Percentiles rank a stretch among this genome's conserved stretches.
Conservation (phyloP, 2,888 invertebrate species). For the Drosophila lutescens region DNA sequence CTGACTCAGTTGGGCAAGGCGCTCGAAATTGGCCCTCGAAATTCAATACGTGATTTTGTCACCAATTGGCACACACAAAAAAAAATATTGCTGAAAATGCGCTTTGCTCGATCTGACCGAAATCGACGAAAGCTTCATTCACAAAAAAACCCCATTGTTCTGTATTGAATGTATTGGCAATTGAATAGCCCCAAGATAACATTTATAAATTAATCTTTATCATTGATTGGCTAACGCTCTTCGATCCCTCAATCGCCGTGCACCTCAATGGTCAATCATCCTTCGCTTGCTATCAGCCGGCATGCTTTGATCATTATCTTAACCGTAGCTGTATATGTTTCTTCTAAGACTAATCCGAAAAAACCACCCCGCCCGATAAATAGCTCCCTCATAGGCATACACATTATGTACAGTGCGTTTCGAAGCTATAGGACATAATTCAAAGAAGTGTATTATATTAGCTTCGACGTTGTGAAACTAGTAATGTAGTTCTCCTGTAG, state of each 20-base stretch:
- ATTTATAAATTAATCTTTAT: slow-evolving; percentile 7
- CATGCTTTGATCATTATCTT: slow-evolving; percentile 62
- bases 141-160: slow-evolving; percentile 16
- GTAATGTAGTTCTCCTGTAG: neutral
- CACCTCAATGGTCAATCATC: slow-evolving; percentile 30
- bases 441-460: neutral
- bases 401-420: slow-evolving; percentile 50
- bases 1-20: slow-evolving; percentile 29
- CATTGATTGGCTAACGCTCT: slow-evolving; percentile 40
- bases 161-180: slow-evolving; percentile 55
- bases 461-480: neutral
- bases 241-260: slow-evolving; percentile 25
- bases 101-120: slow-evolving; percentile 39
- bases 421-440: neutral
- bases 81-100: slow-evolving; percentile 16
- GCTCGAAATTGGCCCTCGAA: slow-evolving; percentile 28
- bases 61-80: slow-evolving; percentile 29
- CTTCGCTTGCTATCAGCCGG: slow-evolving; percentile 59
- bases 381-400: slow-evolving; percentile 30
- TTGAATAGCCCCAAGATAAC: slow-evolving; percentile 2
- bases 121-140: slow-evolving; percentile 49
- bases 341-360: slow-evolving; percentile 13
- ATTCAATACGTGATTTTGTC: slow-evolving; percentile 25
- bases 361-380: neutral
- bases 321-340: slow-evolving; percentile 44